Conservation (phyloP, 2,113 vertebrate genomes). For the Hippocampus zosterae region DNA sequence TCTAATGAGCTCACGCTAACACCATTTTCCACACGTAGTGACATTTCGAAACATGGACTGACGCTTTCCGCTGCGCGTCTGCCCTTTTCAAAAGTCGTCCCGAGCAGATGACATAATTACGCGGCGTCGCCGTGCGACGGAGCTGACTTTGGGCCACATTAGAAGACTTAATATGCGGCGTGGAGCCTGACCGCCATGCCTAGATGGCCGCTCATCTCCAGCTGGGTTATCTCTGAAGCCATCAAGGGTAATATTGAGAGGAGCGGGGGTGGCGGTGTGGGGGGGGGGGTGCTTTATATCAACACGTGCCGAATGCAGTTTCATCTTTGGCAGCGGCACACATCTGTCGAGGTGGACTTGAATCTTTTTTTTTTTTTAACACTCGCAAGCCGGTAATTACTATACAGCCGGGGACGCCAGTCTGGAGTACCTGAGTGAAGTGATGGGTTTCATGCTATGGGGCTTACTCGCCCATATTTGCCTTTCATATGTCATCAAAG, state of each 20-base stretch:
- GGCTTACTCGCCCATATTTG: not conserved
- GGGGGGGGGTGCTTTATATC: too few species aligned
- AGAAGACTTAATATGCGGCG: conserved; percentile 60
- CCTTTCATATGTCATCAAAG: not conserved
- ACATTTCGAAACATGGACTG: conserved; percentile 22
- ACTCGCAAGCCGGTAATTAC: not conserved
- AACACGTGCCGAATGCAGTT: not conserved
- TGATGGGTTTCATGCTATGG: not conserved
- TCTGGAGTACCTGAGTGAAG: not conserved
- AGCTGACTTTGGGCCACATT: conserved; percentile 49
- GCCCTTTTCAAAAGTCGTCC: conserved; percentile 30
- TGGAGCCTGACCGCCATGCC: conserved; percentile 45
- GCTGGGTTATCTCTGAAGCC: conserved; percentile 37
- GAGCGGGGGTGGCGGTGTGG: too few species aligned
- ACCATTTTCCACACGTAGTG: conserved; percentile 23
- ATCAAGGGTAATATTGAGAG: conserved; percentile 40
- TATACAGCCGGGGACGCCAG: not conserved
- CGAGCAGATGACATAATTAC: conserved; percentile 64
- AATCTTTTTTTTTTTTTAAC: conserved; percentile 3
- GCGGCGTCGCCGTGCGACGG: conserved; percentile 56
- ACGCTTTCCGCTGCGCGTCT: conserved; percentile 1
- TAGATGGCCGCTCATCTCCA: conserved; percentile 23
- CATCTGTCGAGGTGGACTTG: not conserved
- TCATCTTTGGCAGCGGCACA: not conserved
- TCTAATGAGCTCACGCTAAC: conserved; percentile 28